Evolutionary conservation across 2,113 vertebrate species (phyloP).

Genomic region (Platysternon megacephalum): DNA sequence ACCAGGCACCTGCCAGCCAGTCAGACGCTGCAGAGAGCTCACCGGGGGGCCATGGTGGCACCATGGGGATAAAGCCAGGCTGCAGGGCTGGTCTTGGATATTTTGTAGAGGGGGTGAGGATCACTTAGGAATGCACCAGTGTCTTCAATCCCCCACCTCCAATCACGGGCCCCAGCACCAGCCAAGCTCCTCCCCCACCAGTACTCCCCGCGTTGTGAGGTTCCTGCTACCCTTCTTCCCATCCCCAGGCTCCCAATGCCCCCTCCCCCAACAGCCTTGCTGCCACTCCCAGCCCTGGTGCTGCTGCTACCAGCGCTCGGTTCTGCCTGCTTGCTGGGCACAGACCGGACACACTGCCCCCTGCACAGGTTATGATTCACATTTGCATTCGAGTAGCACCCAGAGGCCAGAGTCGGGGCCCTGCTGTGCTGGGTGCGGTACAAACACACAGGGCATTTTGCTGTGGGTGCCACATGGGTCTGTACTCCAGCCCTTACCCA

Average conservation of each 20-base stretch:
- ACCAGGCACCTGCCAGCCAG: neutral
- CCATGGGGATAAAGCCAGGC: neutral
- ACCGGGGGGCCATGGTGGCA: neutral
- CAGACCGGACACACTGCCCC: neutral
- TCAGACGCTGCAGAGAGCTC: neutral
- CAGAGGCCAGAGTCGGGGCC: neutral
- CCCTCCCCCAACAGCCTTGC: neutral
- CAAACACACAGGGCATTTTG: neutral
- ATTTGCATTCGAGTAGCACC: neutral
- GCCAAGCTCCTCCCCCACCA: neutral
- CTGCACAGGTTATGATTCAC: neutral
- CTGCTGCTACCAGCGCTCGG: neutral
- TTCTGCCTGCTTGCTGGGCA: no score
- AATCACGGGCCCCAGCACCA: neutral
- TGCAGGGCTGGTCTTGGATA: neutral
- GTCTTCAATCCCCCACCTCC: neutral
- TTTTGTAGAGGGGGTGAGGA: neutral
- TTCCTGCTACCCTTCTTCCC: neutral
- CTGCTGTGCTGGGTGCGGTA: neutral
- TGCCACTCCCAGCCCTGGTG: neutral
- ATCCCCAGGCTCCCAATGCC: neutral
- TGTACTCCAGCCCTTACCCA: no score
- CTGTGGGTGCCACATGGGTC: no score
- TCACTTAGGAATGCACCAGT: neutral
- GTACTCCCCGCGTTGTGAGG: no score